Evolutionary conservation across 2,888 invertebrate species (phyloP).

Genomic region (Tenthredo mesomela): DNA sequence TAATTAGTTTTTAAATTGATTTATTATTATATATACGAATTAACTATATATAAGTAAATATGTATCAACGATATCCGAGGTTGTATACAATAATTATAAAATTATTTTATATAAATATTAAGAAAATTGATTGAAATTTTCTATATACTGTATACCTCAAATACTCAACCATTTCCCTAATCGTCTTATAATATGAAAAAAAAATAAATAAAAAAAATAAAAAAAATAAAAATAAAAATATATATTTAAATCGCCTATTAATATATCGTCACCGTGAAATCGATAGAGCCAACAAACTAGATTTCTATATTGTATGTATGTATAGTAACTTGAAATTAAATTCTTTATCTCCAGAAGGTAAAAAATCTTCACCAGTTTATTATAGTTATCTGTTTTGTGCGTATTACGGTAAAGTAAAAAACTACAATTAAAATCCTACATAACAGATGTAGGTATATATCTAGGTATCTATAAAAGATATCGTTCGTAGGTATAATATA

Average conservation of each 20-base stretch:
- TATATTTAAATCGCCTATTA: too few relatives aligned
- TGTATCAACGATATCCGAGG: background rate
- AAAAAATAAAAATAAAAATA: too few relatives aligned
- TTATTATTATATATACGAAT: background rate
- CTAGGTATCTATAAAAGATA: too few relatives aligned
- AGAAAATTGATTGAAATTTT: too few relatives aligned
- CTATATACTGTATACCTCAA: background rate
- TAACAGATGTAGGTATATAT: too few relatives aligned
- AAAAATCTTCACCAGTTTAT: background rate
- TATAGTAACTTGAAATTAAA: background rate
- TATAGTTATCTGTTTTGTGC: background rate
- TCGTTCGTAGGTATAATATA: background rate
- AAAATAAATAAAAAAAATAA: too few relatives aligned
- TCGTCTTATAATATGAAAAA: background rate
- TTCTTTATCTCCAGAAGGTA: background rate
- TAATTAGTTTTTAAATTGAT: background rate
- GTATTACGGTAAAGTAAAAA: background rate
- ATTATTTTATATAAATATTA: background rate
- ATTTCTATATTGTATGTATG: background rate
- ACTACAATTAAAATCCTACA: background rate
- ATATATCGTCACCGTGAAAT: background rate
- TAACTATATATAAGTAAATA: background rate
- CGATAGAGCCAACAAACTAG: background rate
- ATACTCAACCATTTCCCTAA: background rate
- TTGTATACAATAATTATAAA: background rate